Percentiles rank a stretch among this genome's conserved stretches.
phyloP scores from a whole-genome alignment of 2,797 vertebrate genomes.

The Muraenolepis orangiensis region DNA sequence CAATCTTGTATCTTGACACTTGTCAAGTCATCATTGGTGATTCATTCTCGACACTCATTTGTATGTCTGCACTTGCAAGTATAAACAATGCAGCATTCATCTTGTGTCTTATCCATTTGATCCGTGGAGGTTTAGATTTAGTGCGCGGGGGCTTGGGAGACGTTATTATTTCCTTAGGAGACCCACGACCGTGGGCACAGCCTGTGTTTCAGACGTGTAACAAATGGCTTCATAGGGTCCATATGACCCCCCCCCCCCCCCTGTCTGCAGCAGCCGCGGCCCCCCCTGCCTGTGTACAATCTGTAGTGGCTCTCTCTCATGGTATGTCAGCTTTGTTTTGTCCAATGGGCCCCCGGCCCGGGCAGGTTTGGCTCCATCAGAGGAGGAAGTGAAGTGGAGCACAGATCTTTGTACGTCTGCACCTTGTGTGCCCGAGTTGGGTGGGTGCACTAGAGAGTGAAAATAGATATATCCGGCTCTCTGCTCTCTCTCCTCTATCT shows the following conservation, averaged over 20 bases:
- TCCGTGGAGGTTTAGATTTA: not conserved
- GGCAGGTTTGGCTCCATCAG: slow-evolving; percentile 30
- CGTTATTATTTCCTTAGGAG: slow-evolving; percentile 12
- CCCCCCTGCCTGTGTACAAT: slow-evolving; percentile 13
- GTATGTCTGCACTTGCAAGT: not conserved
- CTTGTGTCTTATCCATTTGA: not conserved
- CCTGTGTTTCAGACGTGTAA: slow-evolving; percentile 8
- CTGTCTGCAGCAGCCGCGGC: not conserved
- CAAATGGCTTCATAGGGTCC: slow-evolving; percentile 2
- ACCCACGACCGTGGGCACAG: not conserved
- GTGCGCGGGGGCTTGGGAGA: slow-evolving; percentile 11
- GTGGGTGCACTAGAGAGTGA: not conserved
- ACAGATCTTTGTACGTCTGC: not conserved
- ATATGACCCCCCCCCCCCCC: not conserved
- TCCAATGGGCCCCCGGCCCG: slow-evolving; percentile 23
- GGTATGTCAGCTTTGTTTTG: slow-evolving; percentile 29
- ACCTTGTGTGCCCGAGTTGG: not conserved
- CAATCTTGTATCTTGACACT: slow-evolving; percentile 12
- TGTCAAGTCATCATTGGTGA: not conserved
- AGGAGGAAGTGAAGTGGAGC: slow-evolving; percentile 35
- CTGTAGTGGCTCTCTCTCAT: slow-evolving; percentile 21
- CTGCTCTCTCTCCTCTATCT: not conserved
- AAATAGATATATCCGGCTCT: not conserved
- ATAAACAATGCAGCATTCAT: not conserved
- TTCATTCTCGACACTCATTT: not conserved